Conservation (phyloP, 2,113 vertebrate genomes). For the Megatriorchis doriae region DNA sequence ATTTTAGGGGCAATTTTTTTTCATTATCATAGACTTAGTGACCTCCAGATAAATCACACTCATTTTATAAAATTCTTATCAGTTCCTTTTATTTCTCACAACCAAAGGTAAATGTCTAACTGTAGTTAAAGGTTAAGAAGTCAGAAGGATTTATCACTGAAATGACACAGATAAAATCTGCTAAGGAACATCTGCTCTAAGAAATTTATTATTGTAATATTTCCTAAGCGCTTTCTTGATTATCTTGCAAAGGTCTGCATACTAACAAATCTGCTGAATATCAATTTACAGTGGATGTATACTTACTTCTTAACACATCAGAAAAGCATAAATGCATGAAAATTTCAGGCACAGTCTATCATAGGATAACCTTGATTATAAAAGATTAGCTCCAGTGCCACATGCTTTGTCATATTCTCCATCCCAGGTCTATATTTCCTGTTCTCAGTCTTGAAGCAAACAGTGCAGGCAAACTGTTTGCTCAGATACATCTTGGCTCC, state of each 20-base stretch:
- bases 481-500: slow-evolving; percentile 9
- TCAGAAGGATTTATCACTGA: slow-evolving; percentile 27
- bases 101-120: background rate
- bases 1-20: background rate
- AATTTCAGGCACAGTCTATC: slow-evolving; percentile 7
- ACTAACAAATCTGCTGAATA: slow-evolving; percentile 45
- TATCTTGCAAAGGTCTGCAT: slow-evolving; percentile 35
- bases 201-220: slow-evolving; percentile 29
- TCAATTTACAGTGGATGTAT: slow-evolving; percentile 7
- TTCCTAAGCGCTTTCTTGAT: background rate
- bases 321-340: slow-evolving; percentile 28
- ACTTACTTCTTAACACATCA: slow-evolving; percentile 2
- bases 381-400: background rate
- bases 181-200: slow-evolving; percentile 24
- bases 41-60: background rate
- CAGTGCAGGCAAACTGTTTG: background rate
- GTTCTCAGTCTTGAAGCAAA: slow-evolving; percentile 27
- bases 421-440: background rate
- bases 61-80: background rate
- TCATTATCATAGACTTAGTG: background rate
- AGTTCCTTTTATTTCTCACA: background rate
- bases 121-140: slow-evolving; percentile 35
- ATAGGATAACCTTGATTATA: background rate
- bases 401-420: background rate
- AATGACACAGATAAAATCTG: slow-evolving; percentile 33